Conservation (phyloP, 2,113 vertebrate genomes). For the Chaenocephalus aceratus region DNA sequence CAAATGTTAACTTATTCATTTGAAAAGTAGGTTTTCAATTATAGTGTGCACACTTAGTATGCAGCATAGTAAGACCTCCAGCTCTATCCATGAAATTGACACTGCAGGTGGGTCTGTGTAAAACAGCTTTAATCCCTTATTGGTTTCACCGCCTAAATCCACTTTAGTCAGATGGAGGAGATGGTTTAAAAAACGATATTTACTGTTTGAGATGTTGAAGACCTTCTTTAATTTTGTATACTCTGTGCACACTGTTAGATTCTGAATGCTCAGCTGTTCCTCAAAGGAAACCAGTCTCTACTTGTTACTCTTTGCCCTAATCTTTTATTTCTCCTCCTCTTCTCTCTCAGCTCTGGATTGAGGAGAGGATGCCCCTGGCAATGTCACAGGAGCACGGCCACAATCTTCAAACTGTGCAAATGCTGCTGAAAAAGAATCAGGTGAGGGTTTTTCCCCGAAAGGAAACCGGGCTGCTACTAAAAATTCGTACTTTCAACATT, state of each 20-base stretch:
- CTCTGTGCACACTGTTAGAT: slow-evolving; percentile 12
- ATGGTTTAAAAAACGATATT: slow-evolving; percentile 33
- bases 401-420: slow-evolving; percentile 91
- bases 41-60: slow-evolving; percentile 29
- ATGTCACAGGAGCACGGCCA: slow-evolving; percentile 89
- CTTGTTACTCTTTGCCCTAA: neutral
- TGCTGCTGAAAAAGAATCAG: slow-evolving; percentile 94
- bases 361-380: slow-evolving; percentile 91
- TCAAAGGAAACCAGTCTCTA: neutral
- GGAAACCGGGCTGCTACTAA: neutral
- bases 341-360: slow-evolving; percentile 90
- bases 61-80: slow-evolving; percentile 15
- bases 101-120: slow-evolving; percentile 47
- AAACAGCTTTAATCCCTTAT: slow-evolving; percentile 52
- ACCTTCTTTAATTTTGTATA: slow-evolving; percentile 14
- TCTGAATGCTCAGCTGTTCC: neutral
- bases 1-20: slow-evolving; percentile 42
- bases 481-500: neutral
- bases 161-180: slow-evolving; percentile 42
- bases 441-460: slow-evolving; percentile 69
- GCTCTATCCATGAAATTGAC: slow-evolving; percentile 46
- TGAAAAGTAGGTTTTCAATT: slow-evolving; percentile 50
- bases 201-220: slow-evolving; percentile 30
- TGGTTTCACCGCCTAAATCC: slow-evolving; percentile 50
- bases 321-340: neutral